Evolutionary conservation across 30 jellyfish, hydroid and myxozoan species (phyloP).

Genomic region (Pseudorhiza aurosa): DNA sequence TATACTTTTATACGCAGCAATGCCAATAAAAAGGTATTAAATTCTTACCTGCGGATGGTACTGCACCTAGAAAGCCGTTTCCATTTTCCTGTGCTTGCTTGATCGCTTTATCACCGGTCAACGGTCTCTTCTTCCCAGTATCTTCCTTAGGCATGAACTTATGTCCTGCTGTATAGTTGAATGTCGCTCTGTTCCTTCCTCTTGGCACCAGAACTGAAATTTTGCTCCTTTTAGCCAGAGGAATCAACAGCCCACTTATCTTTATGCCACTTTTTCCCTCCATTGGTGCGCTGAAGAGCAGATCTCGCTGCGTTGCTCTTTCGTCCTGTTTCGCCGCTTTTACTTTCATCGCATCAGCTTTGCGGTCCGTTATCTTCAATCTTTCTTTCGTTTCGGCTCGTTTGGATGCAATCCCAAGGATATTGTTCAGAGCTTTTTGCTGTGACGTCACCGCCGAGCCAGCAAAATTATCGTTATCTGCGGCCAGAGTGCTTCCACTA

Average conservation of each 20-base stretch:
- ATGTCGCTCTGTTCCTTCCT: constrained; percentile 53
- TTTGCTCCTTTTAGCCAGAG: constrained; percentile 27
- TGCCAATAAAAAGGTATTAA: no score
- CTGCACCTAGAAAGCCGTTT: constrained; percentile 2
- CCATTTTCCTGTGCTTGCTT: constrained; percentile 53
- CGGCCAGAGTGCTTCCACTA: constrained; percentile 27
- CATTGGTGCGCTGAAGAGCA: constrained; percentile 12
- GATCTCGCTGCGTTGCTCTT: constrained; percentile 22
- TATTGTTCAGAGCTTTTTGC: constrained; percentile 13
- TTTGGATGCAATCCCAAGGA: constrained; percentile 48
- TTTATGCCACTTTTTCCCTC: neutral
- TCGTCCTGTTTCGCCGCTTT: neutral
- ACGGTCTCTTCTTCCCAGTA: constrained; percentile 28
- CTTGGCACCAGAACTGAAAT: constrained; percentile 66
- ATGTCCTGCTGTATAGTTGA: constrained; percentile 48
- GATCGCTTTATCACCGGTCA: constrained; percentile 38
- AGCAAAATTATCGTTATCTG: constrained; percentile 17
- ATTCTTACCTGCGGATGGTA: constrained; percentile 28
- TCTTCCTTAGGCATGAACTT: constrained; percentile 56
- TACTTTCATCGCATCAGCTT: neutral
- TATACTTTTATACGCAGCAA: no score
- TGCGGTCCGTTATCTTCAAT: neutral
- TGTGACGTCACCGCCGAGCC: constrained; percentile 24
- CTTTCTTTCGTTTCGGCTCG: constrained; percentile 21
- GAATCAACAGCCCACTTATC: constrained; percentile 21